Evolutionary conservation across 2,888 invertebrate species (phyloP).

Genomic region (Axea sp.): DNA sequence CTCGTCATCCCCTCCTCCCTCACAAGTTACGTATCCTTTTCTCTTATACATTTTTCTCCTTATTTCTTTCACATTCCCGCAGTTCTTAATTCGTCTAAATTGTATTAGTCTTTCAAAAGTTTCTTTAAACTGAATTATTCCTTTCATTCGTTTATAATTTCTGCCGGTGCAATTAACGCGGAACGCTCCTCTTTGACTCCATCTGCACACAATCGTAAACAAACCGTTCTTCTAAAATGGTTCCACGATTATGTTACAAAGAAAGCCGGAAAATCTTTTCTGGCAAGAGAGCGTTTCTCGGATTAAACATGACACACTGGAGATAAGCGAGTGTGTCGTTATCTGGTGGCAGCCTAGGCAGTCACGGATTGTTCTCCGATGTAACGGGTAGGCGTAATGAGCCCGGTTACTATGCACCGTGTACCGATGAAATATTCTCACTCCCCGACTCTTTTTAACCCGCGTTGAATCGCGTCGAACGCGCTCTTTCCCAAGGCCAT

Average conservation of each 20-base stretch:
- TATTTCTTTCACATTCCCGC: too few relatives aligned
- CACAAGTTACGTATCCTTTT: too few relatives aligned
- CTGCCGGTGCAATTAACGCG: background rate
- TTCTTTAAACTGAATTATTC: too few relatives aligned
- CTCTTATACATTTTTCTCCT: too few relatives aligned
- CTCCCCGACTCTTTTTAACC: slow-evolving; percentile 11
- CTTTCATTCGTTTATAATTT: background rate
- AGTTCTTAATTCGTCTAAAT: too few relatives aligned
- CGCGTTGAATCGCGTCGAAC: slow-evolving; percentile 5
- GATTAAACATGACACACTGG: slow-evolving; percentile 44
- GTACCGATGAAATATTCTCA: slow-evolving; percentile 39
- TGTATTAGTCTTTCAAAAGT: too few relatives aligned
- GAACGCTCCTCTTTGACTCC: slow-evolving; percentile 8
- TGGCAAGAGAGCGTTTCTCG: slow-evolving; percentile 16
- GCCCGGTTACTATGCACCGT: slow-evolving; percentile 42
- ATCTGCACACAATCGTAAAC: slow-evolving; percentile 35
- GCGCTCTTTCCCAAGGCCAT: slow-evolving; percentile 34
- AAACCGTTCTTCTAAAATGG: slow-evolving; percentile 7
- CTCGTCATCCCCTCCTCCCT: too few relatives aligned
- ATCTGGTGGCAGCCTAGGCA: slow-evolving; percentile 43
- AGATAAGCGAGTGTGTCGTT: slow-evolving; percentile 52
- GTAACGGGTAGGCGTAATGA: slow-evolving; percentile 49
- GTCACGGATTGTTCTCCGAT: slow-evolving; percentile 41
- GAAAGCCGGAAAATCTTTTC: slow-evolving; percentile 29
- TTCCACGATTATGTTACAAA: slow-evolving; percentile 6